Base-by-base conservation (phyloP, 2,113 vertebrate species). In the Aptenodytes patagonicus region DNA sequence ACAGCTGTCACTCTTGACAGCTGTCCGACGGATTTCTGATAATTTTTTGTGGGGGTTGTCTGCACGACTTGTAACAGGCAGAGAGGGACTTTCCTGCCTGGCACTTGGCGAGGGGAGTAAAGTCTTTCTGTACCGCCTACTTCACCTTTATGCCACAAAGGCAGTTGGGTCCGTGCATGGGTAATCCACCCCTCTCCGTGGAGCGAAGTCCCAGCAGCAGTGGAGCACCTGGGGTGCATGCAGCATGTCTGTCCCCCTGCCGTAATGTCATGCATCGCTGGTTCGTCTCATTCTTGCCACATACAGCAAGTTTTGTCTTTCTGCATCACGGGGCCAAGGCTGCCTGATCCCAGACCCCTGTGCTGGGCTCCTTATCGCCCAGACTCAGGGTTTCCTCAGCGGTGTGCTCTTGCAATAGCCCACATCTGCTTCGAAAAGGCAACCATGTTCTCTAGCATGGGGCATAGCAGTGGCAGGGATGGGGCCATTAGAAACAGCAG, bases 211-310 rank as follows among this genome's bases (percentile, higher is more conserved):
- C n/a, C 0, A 0, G 34, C 76, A 26, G 79, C 81, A 29, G 46
- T 29, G 55, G n/a, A 36, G 47, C 42, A 13, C 4, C 7, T 9
- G 29, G n/a, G 40, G 8, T 58, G 11, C 11, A 2, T 5, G 42
- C 64, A 62, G 51, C 55, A 36, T 31, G 0, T 36, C 47, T 76
- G 46, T 87, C 28, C 34, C 54, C 4, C 6, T 47, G 55, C 40
- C 0, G 0, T 29, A n/a, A 9, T 7, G 26, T 52, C 42, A 18
- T 2, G 7, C 13, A 4, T 65, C 1, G 0, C 9, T 47, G 29
- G 12, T 36, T 38, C 2, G 2, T 54, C 19, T 58, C 1, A 0
- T 69, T 75, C 1, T 5, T 82, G 52, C 38, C 49, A 15, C 15
- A 0, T 10, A 24, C 11, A 47, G 54, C 54, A n/a, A 44, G 44